Conservation (phyloP, 2,113 vertebrate species). For the Gambusia affinis region DNA sequence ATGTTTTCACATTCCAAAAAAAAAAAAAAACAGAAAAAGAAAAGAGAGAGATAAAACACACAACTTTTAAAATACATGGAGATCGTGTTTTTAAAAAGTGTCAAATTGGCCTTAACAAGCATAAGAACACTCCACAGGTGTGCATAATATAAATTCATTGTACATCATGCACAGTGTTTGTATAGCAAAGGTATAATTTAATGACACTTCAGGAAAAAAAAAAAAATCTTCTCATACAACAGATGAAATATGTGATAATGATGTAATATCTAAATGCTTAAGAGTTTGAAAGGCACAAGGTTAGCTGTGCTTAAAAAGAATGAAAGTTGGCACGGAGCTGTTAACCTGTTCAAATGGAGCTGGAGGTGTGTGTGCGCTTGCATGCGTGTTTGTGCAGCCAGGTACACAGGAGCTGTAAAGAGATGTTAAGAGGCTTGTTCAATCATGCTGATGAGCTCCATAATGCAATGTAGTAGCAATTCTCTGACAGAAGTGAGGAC, state of each 20-base stretch:
- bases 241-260: slow-evolving; percentile 2
- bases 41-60: no score
- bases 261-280: slow-evolving; percentile 1
- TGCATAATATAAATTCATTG: no score
- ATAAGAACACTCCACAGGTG: no score
- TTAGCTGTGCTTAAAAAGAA: slow-evolving; percentile 39
- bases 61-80: no score
- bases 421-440: slow-evolving; percentile 70
- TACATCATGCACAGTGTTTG: not conserved
- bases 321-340: slow-evolving; percentile 31
- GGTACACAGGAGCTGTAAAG: slow-evolving; percentile 48
- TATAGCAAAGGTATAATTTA: not conserved
- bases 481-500: slow-evolving; percentile 53
- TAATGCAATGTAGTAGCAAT: slow-evolving; percentile 67
- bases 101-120: no score
- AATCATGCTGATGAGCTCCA: slow-evolving; percentile 70
- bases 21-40: no score
- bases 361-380: slow-evolving; percentile 4
- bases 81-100: no score
- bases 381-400: not conserved
- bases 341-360: slow-evolving; percentile 51
- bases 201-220: not conserved
- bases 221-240: not conserved
- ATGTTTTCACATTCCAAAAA: no score
- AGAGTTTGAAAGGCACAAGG: not conserved